Evolutionary conservation across 2,888 invertebrate genomes (phyloP).

Genomic region (Sicus ferrugineus): DNA sequence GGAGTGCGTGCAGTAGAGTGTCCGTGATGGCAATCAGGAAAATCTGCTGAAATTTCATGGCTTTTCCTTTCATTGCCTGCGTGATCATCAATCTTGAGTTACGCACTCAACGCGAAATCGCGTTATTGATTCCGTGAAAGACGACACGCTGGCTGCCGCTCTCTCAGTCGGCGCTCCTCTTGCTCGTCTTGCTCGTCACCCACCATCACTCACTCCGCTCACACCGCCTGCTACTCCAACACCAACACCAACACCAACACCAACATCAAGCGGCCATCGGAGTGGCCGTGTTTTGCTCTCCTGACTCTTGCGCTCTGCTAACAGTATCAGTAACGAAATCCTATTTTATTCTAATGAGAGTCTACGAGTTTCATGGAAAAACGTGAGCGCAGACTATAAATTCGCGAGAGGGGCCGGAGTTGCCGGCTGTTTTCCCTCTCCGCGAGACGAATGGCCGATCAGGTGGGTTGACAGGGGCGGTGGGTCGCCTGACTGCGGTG

Average conservation of each 20-base stretch:
- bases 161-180: too few relatives aligned
- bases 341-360: slow-evolving; percentile 11
- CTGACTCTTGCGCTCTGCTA: background rate
- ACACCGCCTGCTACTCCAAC: background rate
- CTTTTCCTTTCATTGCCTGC: slow-evolving; percentile 6
- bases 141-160: too few relatives aligned
- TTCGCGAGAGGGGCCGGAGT: background rate
- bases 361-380: background rate
- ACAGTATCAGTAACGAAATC: slow-evolving; percentile 6
- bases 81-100: slow-evolving; percentile 16
- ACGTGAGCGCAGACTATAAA: background rate
- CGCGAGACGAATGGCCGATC: background rate
- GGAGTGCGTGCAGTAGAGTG: background rate
- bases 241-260: background rate
- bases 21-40: background rate
- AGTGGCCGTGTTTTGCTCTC: background rate
- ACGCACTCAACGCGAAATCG: slow-evolving; percentile 7
- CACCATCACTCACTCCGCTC: background rate
- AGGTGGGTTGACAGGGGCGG: background rate
- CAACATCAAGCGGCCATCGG: background rate
- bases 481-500: background rate
- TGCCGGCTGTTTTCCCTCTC: too few relatives aligned
- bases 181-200: too few relatives aligned
- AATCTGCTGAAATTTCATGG: slow-evolving; percentile 14
- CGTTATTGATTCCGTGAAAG: slow-evolving; percentile 9